Evolutionary conservation across 2,113 vertebrate genomes (phyloP), one percentile per base, ranked within the genome.

Genomic region (Leucoraja erinaceus): DNA sequence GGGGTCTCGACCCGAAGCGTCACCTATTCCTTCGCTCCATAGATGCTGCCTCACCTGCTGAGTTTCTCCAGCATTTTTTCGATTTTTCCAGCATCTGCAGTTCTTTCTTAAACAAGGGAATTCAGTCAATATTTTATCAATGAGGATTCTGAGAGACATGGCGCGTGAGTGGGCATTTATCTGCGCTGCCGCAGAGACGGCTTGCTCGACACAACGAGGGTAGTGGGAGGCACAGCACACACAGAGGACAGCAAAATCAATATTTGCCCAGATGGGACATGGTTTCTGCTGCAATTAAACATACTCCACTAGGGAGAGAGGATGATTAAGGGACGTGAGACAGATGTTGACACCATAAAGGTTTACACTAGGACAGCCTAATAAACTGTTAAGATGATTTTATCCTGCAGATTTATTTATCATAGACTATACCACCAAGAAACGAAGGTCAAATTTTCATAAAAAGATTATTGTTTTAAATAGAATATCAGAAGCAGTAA

Each of bases 81-180:
- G 38, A 47, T 47, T 47, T 47, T 47, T 47, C 38, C 38, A 0
- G 38, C 38, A 47, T 47, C 38, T 47, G 38, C 38, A 47, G 38
- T 47, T 47, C 38, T 3, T 47, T 47, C 38, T 47, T 47, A 3
- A 47, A 47, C 38, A 47, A 47, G 38, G 3, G 38, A 47, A 68
- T 38, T 91, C 66, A 74, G 38, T 91, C 90, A 91, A 91, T 91
- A 91, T 70, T 54, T 91, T 91, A 91, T 72, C 66, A 91, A 91
- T 72, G 68, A 38, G 68, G 1, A 91, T 74, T 90, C 33, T 72
- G 68, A 12, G 66, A 54, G 20, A 74, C 70, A 54, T 66, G 22
- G 72, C 66, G 47, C 31, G 7, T 28, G 9, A 47, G 10, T 18
- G 33, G 66, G 63, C 54, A 91, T 72, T 25, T 72, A 91, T 72